phyloP scores from a whole-genome alignment of 2,797 vertebrate genomes.

The Gallinago stenura region DNA sequence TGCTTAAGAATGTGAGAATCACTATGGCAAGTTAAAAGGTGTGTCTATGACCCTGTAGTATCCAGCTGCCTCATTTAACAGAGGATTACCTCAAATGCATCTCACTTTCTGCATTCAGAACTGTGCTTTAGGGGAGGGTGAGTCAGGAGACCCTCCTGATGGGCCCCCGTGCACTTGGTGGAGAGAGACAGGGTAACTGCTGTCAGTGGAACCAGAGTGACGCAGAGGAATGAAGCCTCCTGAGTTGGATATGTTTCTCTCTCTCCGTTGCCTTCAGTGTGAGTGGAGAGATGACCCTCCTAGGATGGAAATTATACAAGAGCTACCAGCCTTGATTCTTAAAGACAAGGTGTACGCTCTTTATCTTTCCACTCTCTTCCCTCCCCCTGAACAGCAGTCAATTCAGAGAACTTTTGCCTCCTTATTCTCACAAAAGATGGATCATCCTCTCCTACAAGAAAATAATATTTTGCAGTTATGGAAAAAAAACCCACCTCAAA shows the following conservation, averaged over 20 bases:
- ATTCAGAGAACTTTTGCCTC: slow-evolving; percentile 76
- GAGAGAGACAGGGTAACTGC: neutral
- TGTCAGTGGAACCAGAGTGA: neutral
- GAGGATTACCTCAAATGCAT: neutral
- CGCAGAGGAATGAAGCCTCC: neutral
- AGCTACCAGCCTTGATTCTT: neutral
- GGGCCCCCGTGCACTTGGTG: neutral
- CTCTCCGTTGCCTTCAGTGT: neutral
- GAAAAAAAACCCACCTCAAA: neutral
- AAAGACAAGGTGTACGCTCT: neutral
- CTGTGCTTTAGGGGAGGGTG: neutral
- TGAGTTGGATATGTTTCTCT: neutral
- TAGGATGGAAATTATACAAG: neutral
- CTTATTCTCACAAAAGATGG: slow-evolving; percentile 82
- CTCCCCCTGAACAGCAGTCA: neutral
- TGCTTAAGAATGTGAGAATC: neutral
- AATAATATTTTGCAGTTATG: slow-evolving; percentile 83
- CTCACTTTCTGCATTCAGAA: neutral
- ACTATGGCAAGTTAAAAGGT: neutral
- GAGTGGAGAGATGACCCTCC: neutral
- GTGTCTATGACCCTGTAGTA: neutral
- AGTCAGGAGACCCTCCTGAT: neutral
- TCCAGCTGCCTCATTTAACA: neutral
- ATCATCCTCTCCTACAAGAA: slow-evolving; percentile 90
- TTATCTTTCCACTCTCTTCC: neutral